phyloP scores from a whole-genome alignment of 2,888 invertebrate species.

The Drosophila neonasuta region DNA sequence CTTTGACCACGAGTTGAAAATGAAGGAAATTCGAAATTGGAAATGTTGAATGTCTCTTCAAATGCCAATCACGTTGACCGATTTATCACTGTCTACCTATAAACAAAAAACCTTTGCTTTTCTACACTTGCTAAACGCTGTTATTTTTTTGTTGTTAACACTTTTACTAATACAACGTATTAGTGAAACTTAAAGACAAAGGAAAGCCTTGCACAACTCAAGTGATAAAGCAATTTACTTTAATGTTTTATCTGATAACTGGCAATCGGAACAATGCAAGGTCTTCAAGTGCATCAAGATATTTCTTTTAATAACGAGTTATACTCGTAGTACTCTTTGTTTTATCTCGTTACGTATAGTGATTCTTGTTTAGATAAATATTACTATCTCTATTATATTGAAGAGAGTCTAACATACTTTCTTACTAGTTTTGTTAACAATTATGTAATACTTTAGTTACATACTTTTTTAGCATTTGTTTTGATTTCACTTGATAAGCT shows the following conservation, averaged over 20 bases:
- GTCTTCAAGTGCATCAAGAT: constrained; percentile 4
- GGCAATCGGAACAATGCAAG: background rate
- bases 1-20: background rate
- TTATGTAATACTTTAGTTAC: background rate
- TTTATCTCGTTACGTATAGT: background rate
- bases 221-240: background rate
- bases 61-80: constrained; percentile 16
- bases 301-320: background rate
- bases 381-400: background rate
- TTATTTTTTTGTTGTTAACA: background rate
- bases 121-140: background rate
- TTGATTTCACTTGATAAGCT: too few species aligned
- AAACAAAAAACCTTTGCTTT: background rate
- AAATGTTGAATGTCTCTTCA: constrained; percentile 3
- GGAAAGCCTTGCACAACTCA: background rate
- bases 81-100: constrained; percentile 12
- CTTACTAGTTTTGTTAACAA: background rate
- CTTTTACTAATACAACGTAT: background rate
- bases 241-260: background rate
- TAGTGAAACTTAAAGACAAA: background rate
- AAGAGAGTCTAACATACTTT: background rate
- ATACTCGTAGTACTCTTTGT: background rate
- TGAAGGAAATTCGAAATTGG: background rate
- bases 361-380: constrained; percentile 1
- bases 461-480: background rate